phyloP scores from a whole-genome alignment of 2,888 invertebrate species.

The Micoletzkya japonica region DNA sequence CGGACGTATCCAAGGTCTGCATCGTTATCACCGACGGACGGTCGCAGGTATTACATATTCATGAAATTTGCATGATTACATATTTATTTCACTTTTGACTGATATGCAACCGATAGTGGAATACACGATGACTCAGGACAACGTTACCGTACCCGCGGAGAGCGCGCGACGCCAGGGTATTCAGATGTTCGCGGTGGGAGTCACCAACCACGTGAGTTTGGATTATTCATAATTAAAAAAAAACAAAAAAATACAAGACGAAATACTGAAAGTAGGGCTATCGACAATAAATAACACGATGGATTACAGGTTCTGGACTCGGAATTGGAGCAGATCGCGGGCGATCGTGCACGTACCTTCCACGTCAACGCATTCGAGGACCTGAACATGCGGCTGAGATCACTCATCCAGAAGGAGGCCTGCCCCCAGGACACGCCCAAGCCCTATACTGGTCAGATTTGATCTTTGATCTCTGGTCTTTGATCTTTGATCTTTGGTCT shows the following conservation, averaged over 20 bases:
- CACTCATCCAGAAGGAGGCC: slow-evolving; percentile 56
- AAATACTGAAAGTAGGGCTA: no score
- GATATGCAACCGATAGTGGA: neutral
- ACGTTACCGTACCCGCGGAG: slow-evolving; percentile 60
- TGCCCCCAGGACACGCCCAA: slow-evolving; percentile 44
- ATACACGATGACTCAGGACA: slow-evolving; percentile 38
- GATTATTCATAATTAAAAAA: neutral
- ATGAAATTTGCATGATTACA: neutral
- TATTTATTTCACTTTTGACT: neutral
- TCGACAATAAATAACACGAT: no score
- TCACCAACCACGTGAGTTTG: slow-evolving; percentile 55
- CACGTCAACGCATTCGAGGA: slow-evolving; percentile 60
- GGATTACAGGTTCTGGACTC: slow-evolving; percentile 36
- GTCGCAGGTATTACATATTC: slow-evolving; percentile 43
- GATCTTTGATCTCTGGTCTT: no score
- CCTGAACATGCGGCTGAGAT: slow-evolving; percentile 54
- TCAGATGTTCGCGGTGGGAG: slow-evolving; percentile 64
- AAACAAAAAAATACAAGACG: no score
- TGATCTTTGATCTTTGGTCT: no score
- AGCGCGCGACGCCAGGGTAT: slow-evolving; percentile 57
- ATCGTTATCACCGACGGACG: slow-evolving; percentile 65
- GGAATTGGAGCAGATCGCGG: slow-evolving; percentile 46
- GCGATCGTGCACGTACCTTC: slow-evolving; percentile 44
- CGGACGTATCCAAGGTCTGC: slow-evolving; percentile 57
- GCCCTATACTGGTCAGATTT: slow-evolving; percentile 21